A percentile compares a stretch with the other conserved stretches of the same genome.
phyloP scores from a whole-genome alignment of 2,797 vertebrate species.

The Telmatherina bonti region DNA sequence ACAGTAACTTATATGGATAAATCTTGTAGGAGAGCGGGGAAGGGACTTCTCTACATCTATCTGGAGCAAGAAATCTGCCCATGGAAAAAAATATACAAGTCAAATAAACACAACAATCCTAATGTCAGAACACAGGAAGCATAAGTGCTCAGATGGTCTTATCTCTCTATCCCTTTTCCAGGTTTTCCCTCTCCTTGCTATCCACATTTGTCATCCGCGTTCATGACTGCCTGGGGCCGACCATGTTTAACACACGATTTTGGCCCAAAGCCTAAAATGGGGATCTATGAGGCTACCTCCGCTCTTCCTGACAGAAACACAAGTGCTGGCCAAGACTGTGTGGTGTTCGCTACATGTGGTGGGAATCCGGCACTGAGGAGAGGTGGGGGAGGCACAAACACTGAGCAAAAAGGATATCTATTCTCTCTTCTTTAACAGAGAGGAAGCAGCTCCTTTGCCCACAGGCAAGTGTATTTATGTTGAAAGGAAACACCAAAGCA shows the following conservation, averaged over 20 bases:
- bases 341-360: constrained; percentile 64
- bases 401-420: constrained; percentile 46
- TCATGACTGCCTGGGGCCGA: constrained; percentile 60
- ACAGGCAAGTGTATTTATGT: constrained; percentile 71
- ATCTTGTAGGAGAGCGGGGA: constrained; percentile 25
- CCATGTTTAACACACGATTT: constrained; percentile 68
- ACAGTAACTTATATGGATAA: constrained; percentile 70
- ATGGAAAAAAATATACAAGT: constrained; percentile 64
- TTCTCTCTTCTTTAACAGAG: constrained; percentile 58
- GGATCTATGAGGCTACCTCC: constrained; percentile 77
- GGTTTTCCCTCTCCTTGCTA: constrained; percentile 38
- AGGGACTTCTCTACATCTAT: constrained; percentile 28
- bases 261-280: constrained; percentile 74
- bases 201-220: constrained; percentile 58
- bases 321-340: constrained; percentile 66
- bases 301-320: constrained; percentile 69
- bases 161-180: constrained; percentile 48
- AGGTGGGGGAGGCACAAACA: constrained; percentile 61
- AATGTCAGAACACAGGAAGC: constrained; percentile 73
- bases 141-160: constrained; percentile 47
- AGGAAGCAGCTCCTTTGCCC: constrained; percentile 64
- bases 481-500: constrained; percentile 60
- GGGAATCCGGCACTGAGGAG: constrained; percentile 58
- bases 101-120: constrained; percentile 63
- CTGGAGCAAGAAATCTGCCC: constrained; percentile 65